Percentiles rank a stretch among this genome's conserved stretches.
phyloP scores from a whole-genome alignment of 2,888 invertebrate genomes.

The Lymantria dispar region DNA sequence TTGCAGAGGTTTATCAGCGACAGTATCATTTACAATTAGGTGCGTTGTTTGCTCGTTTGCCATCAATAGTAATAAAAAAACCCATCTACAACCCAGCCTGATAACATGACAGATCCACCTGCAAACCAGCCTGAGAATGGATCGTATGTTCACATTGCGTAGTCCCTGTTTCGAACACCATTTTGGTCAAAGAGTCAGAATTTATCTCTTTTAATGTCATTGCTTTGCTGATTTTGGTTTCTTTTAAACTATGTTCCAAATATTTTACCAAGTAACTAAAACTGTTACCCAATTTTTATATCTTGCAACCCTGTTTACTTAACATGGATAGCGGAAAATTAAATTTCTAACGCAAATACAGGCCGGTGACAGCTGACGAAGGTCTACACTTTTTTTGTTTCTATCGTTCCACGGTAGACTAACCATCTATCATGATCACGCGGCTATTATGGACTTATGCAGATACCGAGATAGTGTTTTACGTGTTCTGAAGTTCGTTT shows the following conservation, averaged over 20 bases:
- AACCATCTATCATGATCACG: conserved; percentile 9
- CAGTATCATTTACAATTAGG: too few relatives aligned
- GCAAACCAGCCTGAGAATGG: too few relatives aligned
- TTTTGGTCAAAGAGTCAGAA: too few relatives aligned
- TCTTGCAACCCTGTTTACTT: conserved; percentile 29
- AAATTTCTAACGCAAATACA: conserved; percentile 59
- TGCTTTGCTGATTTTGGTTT: too few relatives aligned
- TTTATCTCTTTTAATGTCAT: too few relatives aligned
- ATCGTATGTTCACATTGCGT: too few relatives aligned
- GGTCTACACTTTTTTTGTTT: conserved; percentile 45
- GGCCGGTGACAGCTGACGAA: conserved; percentile 68
- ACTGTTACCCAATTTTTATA: not conserved
- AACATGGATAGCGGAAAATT: conserved; percentile 61
- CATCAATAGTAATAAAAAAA: too few relatives aligned
- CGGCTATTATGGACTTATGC: conserved; percentile 3
- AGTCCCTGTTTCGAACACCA: too few relatives aligned
- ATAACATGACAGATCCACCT: too few relatives aligned
- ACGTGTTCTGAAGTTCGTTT: not conserved
- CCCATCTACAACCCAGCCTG: too few relatives aligned
- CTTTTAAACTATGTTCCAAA: not conserved
- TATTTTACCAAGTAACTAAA: not conserved
- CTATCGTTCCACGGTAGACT: conserved; percentile 19
- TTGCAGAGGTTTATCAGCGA: too few relatives aligned
- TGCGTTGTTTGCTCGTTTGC: too few relatives aligned
- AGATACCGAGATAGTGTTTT: conserved; percentile 1